A percentile compares a stretch with the other conserved stretches of the same genome.
Conservation (phyloP, 2,888 invertebrate species). For the Cosmia trapezina region DNA sequence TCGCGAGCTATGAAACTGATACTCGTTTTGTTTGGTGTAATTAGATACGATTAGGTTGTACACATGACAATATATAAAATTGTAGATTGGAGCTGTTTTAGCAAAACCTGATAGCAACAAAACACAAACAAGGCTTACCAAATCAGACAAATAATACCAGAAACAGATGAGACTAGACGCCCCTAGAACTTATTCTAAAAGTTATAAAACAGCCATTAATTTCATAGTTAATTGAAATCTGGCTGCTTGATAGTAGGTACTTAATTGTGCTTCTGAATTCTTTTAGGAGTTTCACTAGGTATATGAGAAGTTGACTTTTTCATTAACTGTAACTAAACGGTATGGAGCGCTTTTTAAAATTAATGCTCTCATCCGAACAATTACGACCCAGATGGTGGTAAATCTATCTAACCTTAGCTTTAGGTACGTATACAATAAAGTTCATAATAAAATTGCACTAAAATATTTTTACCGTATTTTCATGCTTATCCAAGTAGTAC, state of each 20-base stretch:
- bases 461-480: no score
- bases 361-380: no score
- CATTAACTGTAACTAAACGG: neutral
- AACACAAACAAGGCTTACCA: neutral
- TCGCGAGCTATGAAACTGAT: neutral
- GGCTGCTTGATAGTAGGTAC: neutral
- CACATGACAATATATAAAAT: neutral
- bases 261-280: neutral
- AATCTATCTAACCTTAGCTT: no score
- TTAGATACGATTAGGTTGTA: neutral
- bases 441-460: no score
- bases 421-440: no score
- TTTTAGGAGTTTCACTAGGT: neutral
- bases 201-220: neutral
- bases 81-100: neutral
- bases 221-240: neutral
- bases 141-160: neutral
- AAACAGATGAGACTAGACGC: neutral
- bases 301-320: neutral
- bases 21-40: conserved; percentile 1
- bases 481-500: no score
- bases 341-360: neutral
- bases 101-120: neutral
- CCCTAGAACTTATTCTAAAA: neutral
- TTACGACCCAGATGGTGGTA: neutral